Evolutionary conservation across 1,140 invertebrate genomes (phyloP).

Genomic region (Hetaerina americana): DNA sequence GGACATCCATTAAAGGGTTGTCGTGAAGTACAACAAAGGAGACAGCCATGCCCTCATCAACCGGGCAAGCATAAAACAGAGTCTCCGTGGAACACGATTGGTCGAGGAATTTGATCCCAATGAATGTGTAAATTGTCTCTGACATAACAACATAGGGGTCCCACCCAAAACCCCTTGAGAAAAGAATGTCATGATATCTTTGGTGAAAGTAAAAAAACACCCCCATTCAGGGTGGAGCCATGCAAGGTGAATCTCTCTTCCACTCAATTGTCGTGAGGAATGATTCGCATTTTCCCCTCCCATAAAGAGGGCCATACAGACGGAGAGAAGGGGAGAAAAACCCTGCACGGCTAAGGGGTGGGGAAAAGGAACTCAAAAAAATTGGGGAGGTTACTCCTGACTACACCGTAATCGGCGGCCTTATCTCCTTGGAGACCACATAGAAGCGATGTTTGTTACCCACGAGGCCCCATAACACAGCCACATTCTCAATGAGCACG

Average conservation of each 20-base stretch:
- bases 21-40: no score
- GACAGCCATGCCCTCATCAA: no score
- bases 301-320: no score
- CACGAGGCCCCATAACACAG: slow-evolving; percentile 82
- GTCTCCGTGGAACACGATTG: not conserved
- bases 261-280: no score
- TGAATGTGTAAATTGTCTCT: not conserved
- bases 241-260: no score
- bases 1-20: no score
- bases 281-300: no score
- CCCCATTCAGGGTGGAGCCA: no score
- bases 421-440: slow-evolving; percentile 83
- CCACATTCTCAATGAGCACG: slow-evolving; percentile 84
- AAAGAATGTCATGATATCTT: not conserved
- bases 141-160: not conserved
- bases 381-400: not conserved
- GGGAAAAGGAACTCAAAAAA: not conserved
- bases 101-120: not conserved
- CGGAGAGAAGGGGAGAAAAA: no score
- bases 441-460: slow-evolving; percentile 92
- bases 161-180: not conserved
- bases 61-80: no score
- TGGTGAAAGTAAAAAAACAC: not conserved
- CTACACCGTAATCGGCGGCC: slow-evolving; percentile 41
- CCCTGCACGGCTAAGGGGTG: not conserved